Base-by-base conservation (phyloP, 2,888 invertebrate species). In the Mesoligia furuncula region DNA sequence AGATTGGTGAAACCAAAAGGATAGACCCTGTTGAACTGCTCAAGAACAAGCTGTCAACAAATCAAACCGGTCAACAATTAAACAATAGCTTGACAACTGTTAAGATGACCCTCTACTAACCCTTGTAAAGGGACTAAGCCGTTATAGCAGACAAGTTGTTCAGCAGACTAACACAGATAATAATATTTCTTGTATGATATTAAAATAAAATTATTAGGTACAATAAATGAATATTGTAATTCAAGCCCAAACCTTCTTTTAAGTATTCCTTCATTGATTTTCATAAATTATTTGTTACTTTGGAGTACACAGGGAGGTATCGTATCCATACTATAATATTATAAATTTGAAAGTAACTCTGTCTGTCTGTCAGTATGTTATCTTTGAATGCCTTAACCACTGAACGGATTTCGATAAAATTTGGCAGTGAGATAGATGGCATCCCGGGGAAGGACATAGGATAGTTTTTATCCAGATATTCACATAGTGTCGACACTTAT, bases 11-110 rank as follows among this genome's bases (percentile, higher is more conserved):
- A 45, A 13, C 15, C 9, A 59, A 54, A 31, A 17, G 11, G 4
- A 74, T 7, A 17, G 2, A 48, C 6, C 9, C 6, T n/a, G 1
- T 39, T 6, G 36, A 31, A 20, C 31, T 27, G 7, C 17, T 17
- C 27, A 66, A 24, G 11, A 79, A 45, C 24, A 79, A 57, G 8
- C 67, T 7, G 57, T 45, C n/a, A 57, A 78, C 45, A 65, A 65
- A 7, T 54, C 11, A 24, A 57, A 27, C 7, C 20, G 2, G 17
- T 2, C 27, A 62, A 51, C 51, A n/a, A 31, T 51, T 27, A 71
- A 72, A 24, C 61, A 27, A 36, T 27, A 72, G 57, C 15, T 48
- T 62, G 15, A 61, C 71, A 77, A 80, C 61, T 62, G 17, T 61
- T 69, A 51, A 51, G 8, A n/a, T 61, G 15, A 69, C 70, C 61